A percentile compares a stretch with the other conserved stretches of the same genome.
phyloP scores from a whole-genome alignment of 2,797 vertebrate species.

The Alfaro cultratus region DNA sequence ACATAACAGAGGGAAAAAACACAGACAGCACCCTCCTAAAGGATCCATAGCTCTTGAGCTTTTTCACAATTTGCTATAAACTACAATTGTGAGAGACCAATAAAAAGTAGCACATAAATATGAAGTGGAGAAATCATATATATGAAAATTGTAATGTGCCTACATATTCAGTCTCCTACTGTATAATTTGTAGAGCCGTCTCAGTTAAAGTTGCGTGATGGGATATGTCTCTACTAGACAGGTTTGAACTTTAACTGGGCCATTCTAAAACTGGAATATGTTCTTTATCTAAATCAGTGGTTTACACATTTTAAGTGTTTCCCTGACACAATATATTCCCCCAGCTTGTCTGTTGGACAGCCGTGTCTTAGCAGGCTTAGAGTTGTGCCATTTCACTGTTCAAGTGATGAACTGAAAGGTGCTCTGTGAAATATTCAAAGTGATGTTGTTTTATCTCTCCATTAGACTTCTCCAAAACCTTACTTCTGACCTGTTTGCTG shows the following conservation, averaged over 20 bases:
- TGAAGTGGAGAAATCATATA: not conserved
- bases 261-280: not conserved
- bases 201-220: not conserved
- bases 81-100: not conserved
- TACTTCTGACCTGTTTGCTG: not conserved
- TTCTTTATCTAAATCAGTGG: too few relatives aligned
- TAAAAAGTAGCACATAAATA: not conserved
- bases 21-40: not conserved
- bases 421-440: too few relatives aligned
- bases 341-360: not conserved
- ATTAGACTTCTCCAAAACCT: not conserved
- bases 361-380: not conserved
- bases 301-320: not conserved
- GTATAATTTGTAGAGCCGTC: not conserved
- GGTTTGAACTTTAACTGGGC: not conserved
- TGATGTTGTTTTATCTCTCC: not conserved
- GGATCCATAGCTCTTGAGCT: not conserved
- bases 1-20: not conserved
- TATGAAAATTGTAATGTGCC: not conserved
- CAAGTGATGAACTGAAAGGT: not conserved
- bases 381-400: not conserved
- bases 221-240: not conserved
- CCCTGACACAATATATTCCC: not conserved
- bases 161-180: not conserved
- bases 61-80: not conserved